Base-by-base conservation (phyloP, 2,113 vertebrate species). In the Mustela lutreola region DNA sequence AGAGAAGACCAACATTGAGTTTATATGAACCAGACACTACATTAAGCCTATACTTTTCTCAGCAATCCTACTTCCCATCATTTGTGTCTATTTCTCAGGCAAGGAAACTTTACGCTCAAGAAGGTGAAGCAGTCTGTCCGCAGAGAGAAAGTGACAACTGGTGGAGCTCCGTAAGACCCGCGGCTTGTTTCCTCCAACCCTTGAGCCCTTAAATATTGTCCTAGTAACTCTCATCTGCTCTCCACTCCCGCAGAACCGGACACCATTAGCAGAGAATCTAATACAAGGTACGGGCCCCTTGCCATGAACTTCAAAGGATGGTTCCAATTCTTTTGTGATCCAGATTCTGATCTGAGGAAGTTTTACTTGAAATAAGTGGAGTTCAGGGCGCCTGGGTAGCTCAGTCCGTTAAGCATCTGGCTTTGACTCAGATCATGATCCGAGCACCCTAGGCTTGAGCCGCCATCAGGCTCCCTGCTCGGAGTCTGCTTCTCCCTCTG, bases 261-360 rank as follows among this genome's bases (percentile, higher is more conserved):
- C 28, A 45, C 81, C 65, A 62, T 56, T 3, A 56, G 36, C 7
- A 39, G 70, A 65, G 33, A 85, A 15, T 33, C 81, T 50, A 60
- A 86, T 58, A 86, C 48, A 65, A 92, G 33, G 18, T 31, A 36
- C 1, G 36, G 58, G 58, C 18, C 45, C 62, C 33, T 58, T 21
- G 36, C 65, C 60, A 24, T 36, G 63, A 26, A 36, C 60, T 91
- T 91, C 33, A 81, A 73, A 76, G 10, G 18, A 83, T 48, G 7
- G 60, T 50, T 58, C 31, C 19, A 24, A 87, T 96, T 95, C 78
- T 79, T 95, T 39, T 82, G 11, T 83, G 48, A 91, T 89, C 89
- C 88, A 80, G 50, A 80, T 67, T 94, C 81, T 76, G n/a, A 71
- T 70, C 42, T 60, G 48, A 91, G 39, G 42, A 62, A 62, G 33